Percentiles rank a stretch among this genome's conserved stretches.
These are phyloP conservation scores for Lemur catta DNA, from an alignment of 2,797 vertebrate genomes.

Conservation along the genomic window DNA sequence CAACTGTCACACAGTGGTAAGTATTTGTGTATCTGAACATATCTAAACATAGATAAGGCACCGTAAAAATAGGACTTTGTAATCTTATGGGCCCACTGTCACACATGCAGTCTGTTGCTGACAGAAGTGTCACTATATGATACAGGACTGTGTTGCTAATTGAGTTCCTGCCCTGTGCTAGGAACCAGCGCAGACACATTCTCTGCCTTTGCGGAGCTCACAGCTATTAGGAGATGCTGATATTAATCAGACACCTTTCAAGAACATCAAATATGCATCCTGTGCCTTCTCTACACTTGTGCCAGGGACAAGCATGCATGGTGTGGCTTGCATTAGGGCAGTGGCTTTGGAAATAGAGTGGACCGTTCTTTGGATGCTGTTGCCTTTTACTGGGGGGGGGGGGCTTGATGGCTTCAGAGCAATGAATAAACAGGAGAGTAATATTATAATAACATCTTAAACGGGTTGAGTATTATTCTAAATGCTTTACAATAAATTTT, in stretches of 20 bases:
- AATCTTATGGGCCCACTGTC: too few species aligned
- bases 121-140: too few species aligned
- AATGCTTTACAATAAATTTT: too few species aligned
- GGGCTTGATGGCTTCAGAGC: not conserved
- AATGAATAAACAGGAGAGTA: not conserved
- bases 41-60: not conserved
- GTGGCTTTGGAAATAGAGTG: not conserved
- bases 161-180: not conserved
- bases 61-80: too few species aligned
- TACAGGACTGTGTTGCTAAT: too few species aligned
- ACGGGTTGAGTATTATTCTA: not conserved
- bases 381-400: not conserved
- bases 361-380: not conserved
- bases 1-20: not conserved
- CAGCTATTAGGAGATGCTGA: not conserved
- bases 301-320: not conserved
- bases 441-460: not conserved
- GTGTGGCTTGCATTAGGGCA: not conserved
- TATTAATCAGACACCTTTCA: rapidly evolving
- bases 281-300: not conserved
- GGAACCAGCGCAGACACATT: not conserved
- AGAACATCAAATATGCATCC: rapidly evolving
- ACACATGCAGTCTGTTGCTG: too few species aligned
- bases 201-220: not conserved
- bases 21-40: not conserved